Conservation (phyloP, 2,113 vertebrate genomes). For the Eolophus roseicapilla region DNA sequence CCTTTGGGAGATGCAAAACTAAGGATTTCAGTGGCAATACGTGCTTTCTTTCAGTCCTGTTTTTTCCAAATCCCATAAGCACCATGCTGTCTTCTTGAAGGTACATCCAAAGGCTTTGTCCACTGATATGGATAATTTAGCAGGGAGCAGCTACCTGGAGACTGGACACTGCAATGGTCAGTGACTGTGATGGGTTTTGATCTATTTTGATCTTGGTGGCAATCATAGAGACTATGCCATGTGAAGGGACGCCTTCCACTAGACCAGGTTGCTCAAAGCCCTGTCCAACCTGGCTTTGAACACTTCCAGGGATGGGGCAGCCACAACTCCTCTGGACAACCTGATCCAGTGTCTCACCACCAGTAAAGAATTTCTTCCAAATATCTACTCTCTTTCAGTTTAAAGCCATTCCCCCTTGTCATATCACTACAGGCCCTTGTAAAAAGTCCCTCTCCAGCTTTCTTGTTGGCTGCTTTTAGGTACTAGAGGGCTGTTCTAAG, state of each 20-base stretch:
- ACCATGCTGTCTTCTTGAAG: neutral
- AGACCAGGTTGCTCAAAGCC: neutral
- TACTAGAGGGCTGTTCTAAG: neutral
- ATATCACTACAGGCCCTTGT: neutral
- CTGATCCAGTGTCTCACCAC: neutral
- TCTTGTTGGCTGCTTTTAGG: neutral
- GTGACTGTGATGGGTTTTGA: neutral
- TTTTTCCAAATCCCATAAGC: neutral
- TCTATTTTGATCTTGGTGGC: neutral
- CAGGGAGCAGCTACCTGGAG: neutral
- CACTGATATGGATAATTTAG: neutral
- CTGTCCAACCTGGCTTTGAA: neutral
- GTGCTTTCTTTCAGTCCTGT: neutral
- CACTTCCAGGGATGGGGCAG: neutral
- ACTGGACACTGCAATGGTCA: neutral
- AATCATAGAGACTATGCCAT: neutral
- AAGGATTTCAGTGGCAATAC: neutral
- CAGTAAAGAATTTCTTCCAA: neutral
- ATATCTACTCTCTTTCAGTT: neutral
- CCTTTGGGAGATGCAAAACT: neutral
- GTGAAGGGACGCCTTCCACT: neutral
- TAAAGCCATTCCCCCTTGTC: neutral
- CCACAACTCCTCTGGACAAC: neutral
- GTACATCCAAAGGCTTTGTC: neutral
- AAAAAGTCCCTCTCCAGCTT: neutral